Conservation (phyloP, 2,888 invertebrate species). For the Pollenia labialis region DNA sequence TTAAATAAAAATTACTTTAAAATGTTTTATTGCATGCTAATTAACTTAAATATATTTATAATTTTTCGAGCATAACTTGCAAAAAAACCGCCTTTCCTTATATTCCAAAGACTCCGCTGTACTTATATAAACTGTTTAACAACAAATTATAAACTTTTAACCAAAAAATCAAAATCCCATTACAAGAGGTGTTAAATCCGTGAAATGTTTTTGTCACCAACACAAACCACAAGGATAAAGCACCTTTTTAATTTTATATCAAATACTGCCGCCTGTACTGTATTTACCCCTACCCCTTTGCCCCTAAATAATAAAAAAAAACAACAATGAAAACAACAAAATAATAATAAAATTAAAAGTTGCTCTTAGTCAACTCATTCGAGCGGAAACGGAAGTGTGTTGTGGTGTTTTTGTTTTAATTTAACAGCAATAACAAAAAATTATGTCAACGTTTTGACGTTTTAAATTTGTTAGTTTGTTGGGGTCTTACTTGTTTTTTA, state of each 20-base stretch:
- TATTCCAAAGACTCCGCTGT: neutral
- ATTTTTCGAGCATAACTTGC: no score
- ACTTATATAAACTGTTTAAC: conserved; percentile 7
- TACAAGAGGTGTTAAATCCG: conserved; percentile 62
- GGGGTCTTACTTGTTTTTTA: conserved; percentile 4
- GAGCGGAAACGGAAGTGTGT: conserved; percentile 69
- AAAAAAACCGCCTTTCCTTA: neutral
- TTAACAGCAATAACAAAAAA: conserved; percentile 11
- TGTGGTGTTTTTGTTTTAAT: conserved; percentile 55
- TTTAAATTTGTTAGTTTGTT: conserved; percentile 44
- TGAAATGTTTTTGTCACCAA: conserved; percentile 64
- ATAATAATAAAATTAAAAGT: conserved; percentile 33
- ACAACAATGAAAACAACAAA: neutral
- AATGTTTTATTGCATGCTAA: no score
- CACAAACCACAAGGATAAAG: conserved; percentile 27
- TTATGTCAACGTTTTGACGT: conserved; percentile 54
- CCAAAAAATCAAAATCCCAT: conserved; percentile 18
- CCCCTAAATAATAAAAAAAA: neutral
- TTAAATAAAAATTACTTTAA: no score
- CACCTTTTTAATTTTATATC: conserved; percentile 48
- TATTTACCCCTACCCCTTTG: neutral
- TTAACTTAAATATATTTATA: no score
- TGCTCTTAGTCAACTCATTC: conserved; percentile 56
- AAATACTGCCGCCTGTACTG: conserved; percentile 8
- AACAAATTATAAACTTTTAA: conserved; percentile 27